Conservation (phyloP, 2,113 vertebrate species). For the Sprattus sprattus region DNA sequence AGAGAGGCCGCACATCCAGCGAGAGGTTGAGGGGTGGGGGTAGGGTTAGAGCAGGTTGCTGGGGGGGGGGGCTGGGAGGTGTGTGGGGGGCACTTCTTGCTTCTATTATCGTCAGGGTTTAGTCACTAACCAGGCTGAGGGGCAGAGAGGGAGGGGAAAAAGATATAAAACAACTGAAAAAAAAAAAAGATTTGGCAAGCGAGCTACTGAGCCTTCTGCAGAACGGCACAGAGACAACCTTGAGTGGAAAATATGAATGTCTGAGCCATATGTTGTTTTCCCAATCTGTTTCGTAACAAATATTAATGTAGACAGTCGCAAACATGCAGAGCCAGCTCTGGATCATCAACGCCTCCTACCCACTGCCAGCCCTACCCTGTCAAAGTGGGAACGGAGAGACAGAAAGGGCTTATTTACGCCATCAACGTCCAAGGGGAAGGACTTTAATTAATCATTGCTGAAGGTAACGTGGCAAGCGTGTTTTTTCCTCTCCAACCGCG, state of each 20-base stretch:
- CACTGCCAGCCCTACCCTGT: conserved; percentile 53
- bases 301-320: conserved; percentile 67
- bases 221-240: conserved; percentile 43
- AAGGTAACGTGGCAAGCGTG: conserved; percentile 53
- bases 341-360: conserved; percentile 55
- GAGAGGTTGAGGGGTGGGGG: conserved; percentile 51
- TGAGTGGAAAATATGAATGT: conserved; percentile 61
- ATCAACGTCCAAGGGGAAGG: conserved; percentile 61
- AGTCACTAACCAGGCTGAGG: conserved; percentile 56
- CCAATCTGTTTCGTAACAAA: conserved; percentile 62
- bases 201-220: conserved; percentile 41
- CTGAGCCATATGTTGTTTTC: conserved; percentile 70
- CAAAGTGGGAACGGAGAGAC: conserved; percentile 57
- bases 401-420: conserved; percentile 61
- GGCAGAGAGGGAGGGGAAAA: conserved; percentile 41
- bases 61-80: not conserved
- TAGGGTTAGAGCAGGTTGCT: conserved; percentile 21
- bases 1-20: conserved; percentile 58
- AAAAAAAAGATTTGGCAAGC: conserved; percentile 49
- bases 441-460: conserved; percentile 68
- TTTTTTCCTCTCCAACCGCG: conserved; percentile 35
- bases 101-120: conserved; percentile 63
- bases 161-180: conserved; percentile 18
- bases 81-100: conserved; percentile 51
- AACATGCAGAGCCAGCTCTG: conserved; percentile 63